Conservation (phyloP, 1,140 invertebrate species). For the Mya arenaria region DNA sequence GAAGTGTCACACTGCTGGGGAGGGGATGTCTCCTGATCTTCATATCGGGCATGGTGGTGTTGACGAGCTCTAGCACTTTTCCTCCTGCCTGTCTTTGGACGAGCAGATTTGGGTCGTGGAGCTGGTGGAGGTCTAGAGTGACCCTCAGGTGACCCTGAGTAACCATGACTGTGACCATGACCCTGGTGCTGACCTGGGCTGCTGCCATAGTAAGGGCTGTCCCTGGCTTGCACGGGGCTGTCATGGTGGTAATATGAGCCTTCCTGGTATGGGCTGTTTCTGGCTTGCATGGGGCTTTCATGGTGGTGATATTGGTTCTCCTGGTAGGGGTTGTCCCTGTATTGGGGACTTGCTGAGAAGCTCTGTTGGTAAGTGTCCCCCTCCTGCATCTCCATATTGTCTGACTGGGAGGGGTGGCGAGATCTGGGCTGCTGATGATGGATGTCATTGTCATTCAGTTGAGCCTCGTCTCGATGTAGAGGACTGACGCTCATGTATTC, state of each 20-base stretch:
- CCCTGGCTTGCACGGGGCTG: slow-evolving; percentile 7
- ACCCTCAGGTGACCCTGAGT: slow-evolving; percentile 40
- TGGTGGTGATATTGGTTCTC: slow-evolving; percentile 25
- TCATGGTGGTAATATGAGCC: slow-evolving; percentile 18
- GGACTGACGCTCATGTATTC: slow-evolving; percentile 45
- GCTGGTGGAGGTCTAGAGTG: slow-evolving; percentile 23
- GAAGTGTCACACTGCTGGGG: slow-evolving; percentile 50
- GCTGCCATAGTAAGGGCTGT: slow-evolving; percentile 35
- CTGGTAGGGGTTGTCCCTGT: slow-evolving; percentile 20
- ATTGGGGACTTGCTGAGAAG: slow-evolving; percentile 23
- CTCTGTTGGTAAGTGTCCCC: slow-evolving; percentile 30
- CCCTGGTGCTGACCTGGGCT: slow-evolving; percentile 13
- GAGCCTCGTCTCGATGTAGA: slow-evolving; percentile 22
- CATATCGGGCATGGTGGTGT: slow-evolving; percentile 18
- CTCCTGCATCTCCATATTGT: slow-evolving; percentile 8
- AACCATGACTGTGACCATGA: neutral
- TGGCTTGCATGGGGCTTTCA: slow-evolving; percentile 3
- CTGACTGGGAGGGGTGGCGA: neutral
- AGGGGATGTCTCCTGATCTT: slow-evolving; percentile 45
- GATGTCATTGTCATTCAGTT: slow-evolving; percentile 13
- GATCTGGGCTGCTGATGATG: neutral
- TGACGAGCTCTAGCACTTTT: slow-evolving; percentile 43
- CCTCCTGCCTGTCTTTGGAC: slow-evolving; percentile 33
- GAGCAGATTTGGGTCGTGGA: slow-evolving; percentile 45
- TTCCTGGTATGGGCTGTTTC: slow-evolving; percentile 30